phyloP scores from a whole-genome alignment of 35 echinoderm and acorn worm species.

The Apostichopus californicus region DNA sequence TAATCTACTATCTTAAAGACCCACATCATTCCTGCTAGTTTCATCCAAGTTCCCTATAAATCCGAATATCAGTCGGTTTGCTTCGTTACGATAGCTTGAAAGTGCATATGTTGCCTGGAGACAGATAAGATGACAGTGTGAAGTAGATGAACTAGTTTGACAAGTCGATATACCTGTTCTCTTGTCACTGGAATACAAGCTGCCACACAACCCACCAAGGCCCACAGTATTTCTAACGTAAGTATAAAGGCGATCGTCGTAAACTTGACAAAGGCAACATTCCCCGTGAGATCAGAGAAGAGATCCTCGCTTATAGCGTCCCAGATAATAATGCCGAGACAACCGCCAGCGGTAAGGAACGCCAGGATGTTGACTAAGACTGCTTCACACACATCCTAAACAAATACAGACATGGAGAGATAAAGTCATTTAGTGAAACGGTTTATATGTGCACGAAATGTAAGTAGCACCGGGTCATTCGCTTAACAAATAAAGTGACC shows the following conservation, averaged over 20 bases:
- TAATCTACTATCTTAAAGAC: no score
- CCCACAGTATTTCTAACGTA: conserved; percentile 51
- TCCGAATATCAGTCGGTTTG: no score
- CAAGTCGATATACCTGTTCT: conserved; percentile 10
- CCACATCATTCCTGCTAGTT: not conserved
- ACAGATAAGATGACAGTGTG: no score
- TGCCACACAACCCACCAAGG: conserved; percentile 24
- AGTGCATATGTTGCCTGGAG: not conserved
- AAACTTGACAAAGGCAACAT: conserved; percentile 42
- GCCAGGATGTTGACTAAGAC: conserved; percentile 35
- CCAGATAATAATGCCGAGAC: conserved; percentile 51
- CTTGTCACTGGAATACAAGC: conserved; percentile 35
- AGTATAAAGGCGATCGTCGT: conserved; percentile 40
- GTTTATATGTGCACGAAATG: no score
- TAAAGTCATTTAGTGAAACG: no score
- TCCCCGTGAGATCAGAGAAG: conserved; percentile 10
- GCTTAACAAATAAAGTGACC: no score
- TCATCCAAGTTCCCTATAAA: not conserved
- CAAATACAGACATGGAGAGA: not conserved
- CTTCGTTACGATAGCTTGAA: not conserved
- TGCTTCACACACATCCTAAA: conserved; percentile 49
- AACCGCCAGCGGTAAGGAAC: conserved; percentile 7
- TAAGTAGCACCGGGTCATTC: no score
- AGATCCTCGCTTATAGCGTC: conserved; percentile 35
- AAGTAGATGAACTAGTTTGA: no score